A percentile compares a stretch with the other conserved stretches of the same genome.
Evolutionary conservation across 2,797 vertebrate species (phyloP).

Genomic region (Knipowitschia caucasica): DNA sequence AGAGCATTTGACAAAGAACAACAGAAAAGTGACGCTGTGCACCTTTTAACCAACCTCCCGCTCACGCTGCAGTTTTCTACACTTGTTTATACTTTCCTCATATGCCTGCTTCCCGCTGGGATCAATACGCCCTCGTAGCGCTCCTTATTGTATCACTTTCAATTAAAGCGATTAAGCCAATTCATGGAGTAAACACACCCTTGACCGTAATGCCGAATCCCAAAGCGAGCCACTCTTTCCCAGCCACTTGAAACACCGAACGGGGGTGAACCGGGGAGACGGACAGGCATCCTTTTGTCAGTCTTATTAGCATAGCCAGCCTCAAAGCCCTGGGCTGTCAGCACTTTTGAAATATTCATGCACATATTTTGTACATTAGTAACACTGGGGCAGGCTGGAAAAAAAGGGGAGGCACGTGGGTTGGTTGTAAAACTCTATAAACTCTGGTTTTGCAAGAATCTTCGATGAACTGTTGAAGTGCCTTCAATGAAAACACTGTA

Average conservation of each 20-base stretch:
- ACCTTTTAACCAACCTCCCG: background rate
- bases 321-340: constrained; percentile 33
- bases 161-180: constrained; percentile 35
- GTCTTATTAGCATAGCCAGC: constrained; percentile 42
- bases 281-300: constrained; percentile 45
- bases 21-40: background rate
- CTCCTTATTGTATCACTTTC: constrained; percentile 29
- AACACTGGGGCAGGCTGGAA: constrained; percentile 26
- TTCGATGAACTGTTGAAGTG: no score
- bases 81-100: constrained; percentile 17
- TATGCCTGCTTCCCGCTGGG: constrained; percentile 15
- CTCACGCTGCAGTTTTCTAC: constrained; percentile 7
- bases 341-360: constrained; percentile 45
- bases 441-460: no score
- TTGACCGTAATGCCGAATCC: constrained; percentile 34
- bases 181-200: constrained; percentile 16
- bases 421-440: background rate
- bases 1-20: background rate
- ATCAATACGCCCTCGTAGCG: constrained; percentile 34
- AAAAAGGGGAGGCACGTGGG: background rate
- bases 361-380: constrained; percentile 53
- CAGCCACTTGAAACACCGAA: constrained; percentile 25
- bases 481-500: no score
- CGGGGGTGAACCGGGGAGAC: constrained; percentile 26
- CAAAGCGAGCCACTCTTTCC: constrained; percentile 22